A percentile compares a stretch with the other conserved stretches of the same genome.
phyloP scores from a whole-genome alignment of 2,113 vertebrate genomes.

The Agapornis roseicollis region DNA sequence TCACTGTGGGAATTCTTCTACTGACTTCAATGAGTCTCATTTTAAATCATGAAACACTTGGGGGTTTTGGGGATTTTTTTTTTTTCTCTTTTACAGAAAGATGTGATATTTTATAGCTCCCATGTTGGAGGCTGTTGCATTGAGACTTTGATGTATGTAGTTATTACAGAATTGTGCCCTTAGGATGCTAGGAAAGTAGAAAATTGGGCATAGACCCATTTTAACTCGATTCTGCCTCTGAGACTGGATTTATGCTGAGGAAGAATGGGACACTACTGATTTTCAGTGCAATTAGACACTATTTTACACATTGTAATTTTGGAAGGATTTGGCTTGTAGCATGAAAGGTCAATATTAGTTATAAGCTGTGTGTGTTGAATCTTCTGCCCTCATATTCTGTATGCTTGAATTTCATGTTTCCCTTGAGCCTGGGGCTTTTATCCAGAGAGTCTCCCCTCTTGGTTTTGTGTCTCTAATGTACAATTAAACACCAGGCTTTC shows the following conservation, averaged over 20 bases:
- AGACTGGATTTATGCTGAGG: neutral
- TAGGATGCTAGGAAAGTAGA: neutral
- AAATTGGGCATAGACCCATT: neutral
- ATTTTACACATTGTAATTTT: neutral
- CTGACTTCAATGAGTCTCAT: neutral
- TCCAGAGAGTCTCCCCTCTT: neutral
- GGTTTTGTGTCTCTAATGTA: neutral
- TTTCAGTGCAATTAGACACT: neutral
- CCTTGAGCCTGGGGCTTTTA: neutral
- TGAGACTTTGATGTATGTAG: neutral
- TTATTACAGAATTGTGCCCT: neutral
- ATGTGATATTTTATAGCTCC: neutral
- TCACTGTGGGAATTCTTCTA: neutral
- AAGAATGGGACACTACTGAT: neutral
- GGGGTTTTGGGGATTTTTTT: neutral
- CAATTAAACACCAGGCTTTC: neutral
- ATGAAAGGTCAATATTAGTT: neutral
- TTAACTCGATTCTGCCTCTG: neutral
- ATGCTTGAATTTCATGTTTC: neutral
- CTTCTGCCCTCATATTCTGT: neutral
- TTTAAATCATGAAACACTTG: neutral
- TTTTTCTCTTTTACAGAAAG: neutral
- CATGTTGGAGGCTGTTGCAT: neutral
- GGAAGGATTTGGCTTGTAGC: neutral
- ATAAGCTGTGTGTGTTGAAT: neutral